Conservation (phyloP, 2,888 invertebrate species). For the Mamestra brassicae region DNA sequence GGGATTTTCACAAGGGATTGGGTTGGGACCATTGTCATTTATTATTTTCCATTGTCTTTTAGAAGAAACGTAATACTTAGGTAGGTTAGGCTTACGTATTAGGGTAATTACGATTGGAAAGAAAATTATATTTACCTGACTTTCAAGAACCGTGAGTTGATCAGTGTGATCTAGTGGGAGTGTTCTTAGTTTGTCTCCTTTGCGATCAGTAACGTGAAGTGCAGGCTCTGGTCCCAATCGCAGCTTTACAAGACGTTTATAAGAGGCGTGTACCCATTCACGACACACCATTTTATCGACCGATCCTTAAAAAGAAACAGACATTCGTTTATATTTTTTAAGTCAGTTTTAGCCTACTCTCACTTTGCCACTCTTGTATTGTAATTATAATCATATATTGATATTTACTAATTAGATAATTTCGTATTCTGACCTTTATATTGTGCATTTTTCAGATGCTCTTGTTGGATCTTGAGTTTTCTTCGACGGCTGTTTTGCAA, state of each 20-base stretch:
- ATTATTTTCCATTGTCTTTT: too few species aligned
- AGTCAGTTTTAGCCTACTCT: not conserved
- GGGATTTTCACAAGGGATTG: too few species aligned
- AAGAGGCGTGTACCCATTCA: slow-evolving; percentile 98
- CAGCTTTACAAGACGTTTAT: slow-evolving; percentile 96
- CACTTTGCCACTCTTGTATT: too few species aligned
- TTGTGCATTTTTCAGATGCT: slow-evolving; percentile 90
- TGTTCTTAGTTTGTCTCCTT: slow-evolving; percentile 97
- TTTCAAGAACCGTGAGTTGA: slow-evolving; percentile 96
- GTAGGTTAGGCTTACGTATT: too few species aligned
- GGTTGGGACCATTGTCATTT: too few species aligned
- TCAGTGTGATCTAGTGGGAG: slow-evolving; percentile 95
- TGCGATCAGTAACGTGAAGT: slow-evolving; percentile 96
- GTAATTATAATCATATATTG: too few species aligned
- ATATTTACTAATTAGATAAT: too few species aligned
- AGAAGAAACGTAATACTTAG: too few species aligned
- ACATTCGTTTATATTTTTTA: not conserved
- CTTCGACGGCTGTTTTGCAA: slow-evolving; percentile 96
- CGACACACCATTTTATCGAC: slow-evolving; percentile 98
- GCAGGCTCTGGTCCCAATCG: slow-evolving; percentile 97
- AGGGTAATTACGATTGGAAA: not conserved
- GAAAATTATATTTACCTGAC: slow-evolving; percentile 91
- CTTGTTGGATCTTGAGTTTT: slow-evolving; percentile 95
- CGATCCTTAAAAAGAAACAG: slow-evolving; percentile 85
- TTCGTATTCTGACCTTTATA: slow-evolving; percentile 84